Percentiles rank a stretch among this genome's conserved stretches.
These are phyloP conservation scores for Xerus inauris DNA, from an alignment of 2,113 vertebrate genomes.

Conservation along the genomic window DNA sequence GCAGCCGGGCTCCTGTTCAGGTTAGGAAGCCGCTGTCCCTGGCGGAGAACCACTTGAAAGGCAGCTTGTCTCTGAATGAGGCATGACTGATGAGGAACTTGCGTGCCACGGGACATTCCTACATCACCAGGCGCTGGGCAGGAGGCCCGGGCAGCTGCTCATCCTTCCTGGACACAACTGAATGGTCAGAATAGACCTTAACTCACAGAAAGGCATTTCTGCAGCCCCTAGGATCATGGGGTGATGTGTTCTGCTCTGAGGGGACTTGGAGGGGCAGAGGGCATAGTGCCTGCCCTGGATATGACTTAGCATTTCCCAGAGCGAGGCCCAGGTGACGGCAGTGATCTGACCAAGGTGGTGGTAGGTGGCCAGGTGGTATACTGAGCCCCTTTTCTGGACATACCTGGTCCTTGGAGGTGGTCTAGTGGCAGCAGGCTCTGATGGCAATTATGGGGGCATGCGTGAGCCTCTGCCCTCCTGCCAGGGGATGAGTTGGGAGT, in stretches of 20 bases:
- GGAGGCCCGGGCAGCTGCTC: background rate
- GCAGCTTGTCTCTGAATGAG: constrained; percentile 76
- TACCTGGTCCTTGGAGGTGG: background rate
- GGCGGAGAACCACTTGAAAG: constrained; percentile 81
- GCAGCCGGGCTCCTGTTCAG: constrained; percentile 5
- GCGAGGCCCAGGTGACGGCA: accelerated
- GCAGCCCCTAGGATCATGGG: background rate
- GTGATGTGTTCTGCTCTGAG: background rate
- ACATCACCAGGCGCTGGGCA: background rate
- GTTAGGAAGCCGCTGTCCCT: constrained; percentile 78
- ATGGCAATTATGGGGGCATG: background rate
- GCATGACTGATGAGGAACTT: constrained; percentile 53
- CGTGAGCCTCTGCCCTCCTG: background rate
- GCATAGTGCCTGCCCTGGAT: accelerated
- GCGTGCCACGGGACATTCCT: background rate
- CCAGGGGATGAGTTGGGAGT: no score
- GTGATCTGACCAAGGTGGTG: background rate
- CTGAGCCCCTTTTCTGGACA: background rate
- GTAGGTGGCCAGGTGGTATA: accelerated
- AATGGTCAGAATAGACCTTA: background rate
- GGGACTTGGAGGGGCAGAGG: background rate
- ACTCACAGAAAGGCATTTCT: background rate
- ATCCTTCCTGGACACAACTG: background rate
- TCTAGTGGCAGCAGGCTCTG: background rate
- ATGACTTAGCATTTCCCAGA: background rate